Percentiles rank a stretch among this genome's conserved stretches.
These are phyloP conservation scores for Hirtodrosophila duncani DNA, from an alignment of 2,888 invertebrate genomes.

Conservation along the genomic window DNA sequence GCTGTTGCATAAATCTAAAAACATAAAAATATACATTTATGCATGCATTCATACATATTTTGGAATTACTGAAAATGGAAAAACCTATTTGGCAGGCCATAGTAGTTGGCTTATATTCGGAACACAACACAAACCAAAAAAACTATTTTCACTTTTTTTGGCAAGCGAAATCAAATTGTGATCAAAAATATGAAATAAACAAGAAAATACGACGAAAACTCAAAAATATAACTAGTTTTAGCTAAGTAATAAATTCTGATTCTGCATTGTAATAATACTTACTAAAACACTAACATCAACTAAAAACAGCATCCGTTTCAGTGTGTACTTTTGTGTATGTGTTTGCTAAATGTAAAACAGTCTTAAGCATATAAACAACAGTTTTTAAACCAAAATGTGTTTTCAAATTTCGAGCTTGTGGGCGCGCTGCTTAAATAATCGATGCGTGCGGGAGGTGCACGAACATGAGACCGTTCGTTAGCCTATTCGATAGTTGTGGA, in stretches of 20 bases:
- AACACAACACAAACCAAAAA: constrained; percentile 57
- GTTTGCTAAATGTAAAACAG: constrained; percentile 63
- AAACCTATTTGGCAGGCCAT: constrained; percentile 11
- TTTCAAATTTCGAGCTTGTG: constrained; percentile 7
- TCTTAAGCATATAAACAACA: constrained; percentile 50
- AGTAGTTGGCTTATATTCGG: constrained; percentile 41
- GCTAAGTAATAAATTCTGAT: constrained; percentile 42
- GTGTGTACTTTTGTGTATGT: constrained; percentile 72
- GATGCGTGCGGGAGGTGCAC: too few species aligned
- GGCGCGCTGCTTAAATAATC: too few species aligned
- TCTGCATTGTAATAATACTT: constrained; percentile 55
- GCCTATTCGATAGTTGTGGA: too few species aligned
- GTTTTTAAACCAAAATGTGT: constrained; percentile 57
- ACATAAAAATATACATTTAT: constrained; percentile 24
- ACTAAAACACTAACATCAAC: constrained; percentile 35
- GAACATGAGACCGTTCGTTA: too few species aligned
- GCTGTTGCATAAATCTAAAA: constrained; percentile 41
- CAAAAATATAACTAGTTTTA: constrained; percentile 57
- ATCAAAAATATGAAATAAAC: constrained; percentile 62
- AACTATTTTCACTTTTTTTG: constrained; percentile 66
- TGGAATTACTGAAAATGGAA: constrained; percentile 29
- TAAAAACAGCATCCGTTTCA: constrained; percentile 56
- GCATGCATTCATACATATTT: constrained; percentile 16
- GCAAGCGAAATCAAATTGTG: constrained; percentile 75
- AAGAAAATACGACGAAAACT: constrained; percentile 39